Base-by-base conservation (phyloP, 1,140 invertebrate species). In the Brachionus rotundiformis region DNA sequence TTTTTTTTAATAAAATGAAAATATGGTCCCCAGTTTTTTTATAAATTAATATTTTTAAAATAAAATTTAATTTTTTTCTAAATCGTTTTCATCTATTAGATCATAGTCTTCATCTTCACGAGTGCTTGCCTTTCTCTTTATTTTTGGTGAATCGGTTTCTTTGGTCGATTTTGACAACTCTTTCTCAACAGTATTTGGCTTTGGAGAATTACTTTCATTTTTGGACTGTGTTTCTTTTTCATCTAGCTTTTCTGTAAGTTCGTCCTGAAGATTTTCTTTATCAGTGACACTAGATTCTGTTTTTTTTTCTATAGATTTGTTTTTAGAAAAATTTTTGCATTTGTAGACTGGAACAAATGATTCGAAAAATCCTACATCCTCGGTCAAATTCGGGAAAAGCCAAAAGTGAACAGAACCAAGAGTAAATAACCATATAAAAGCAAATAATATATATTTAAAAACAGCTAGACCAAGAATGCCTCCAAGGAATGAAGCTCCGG, bases 321-420 rank as follows among this genome's bases (percentile, higher is more conserved):
- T 71, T 2, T 19, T 19, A 19, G 36, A 61, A 5, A 39, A 29
- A 39, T n/a, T 41, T 16, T 44, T 27, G 27, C 4, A 36, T 61
- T 27, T 93, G 90, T 98, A 99, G 1, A 98, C 90, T 29, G 97
- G 97, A 92, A 94, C 95, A 89, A 99, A 99, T 1, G 96, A 98
- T 47, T 96, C 96, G 82, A 98, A 94, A 90, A 99, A 97, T 39
- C 97, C 95, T 61, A 98, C 96, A 89, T 99, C 97, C 88, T 98
- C 96, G 1, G 95, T 97, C 23, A 99, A 90, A 90, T 99, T 99
- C 0, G 97, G 97, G 82, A 99, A 90, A 71, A 99, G 90, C 95
- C 96, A 98, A 73, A 99, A 91, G 86, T 98, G 95, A 88, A 98
- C 93, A 86, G 93, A 91, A 2, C 96, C 95, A 76, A 95, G 89